phyloP scores from a whole-genome alignment of 2,113 vertebrate genomes.

The Pardalotus punctatus region DNA sequence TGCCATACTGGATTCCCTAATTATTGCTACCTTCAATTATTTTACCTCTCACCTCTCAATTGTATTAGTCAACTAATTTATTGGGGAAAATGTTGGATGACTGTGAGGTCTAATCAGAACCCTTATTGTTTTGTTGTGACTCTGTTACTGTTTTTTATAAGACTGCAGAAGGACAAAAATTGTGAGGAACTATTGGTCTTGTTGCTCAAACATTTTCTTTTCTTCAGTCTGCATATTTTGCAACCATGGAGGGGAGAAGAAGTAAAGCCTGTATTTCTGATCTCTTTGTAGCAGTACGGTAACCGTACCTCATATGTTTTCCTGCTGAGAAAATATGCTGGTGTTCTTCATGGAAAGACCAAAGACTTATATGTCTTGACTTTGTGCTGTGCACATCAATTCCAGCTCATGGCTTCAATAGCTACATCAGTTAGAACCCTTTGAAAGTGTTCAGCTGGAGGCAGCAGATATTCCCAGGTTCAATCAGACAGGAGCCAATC shows the following conservation, averaged over 20 bases:
- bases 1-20: not conserved
- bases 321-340: constrained; percentile 12
- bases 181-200: not conserved
- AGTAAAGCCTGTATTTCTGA: not conserved
- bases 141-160: not conserved
- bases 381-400: constrained; percentile 11
- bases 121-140: not conserved
- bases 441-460: constrained; percentile 40
- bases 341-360: constrained; percentile 10
- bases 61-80: not conserved
- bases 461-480: constrained; percentile 33
- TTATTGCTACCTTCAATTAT: not conserved
- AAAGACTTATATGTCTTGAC: constrained; percentile 18
- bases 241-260: not conserved
- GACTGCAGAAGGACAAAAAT: not conserved
- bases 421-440: not conserved
- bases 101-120: not conserved
- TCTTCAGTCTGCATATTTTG: not conserved
- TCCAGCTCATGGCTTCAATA: constrained; percentile 27
- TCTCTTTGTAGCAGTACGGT: not conserved
- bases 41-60: not conserved
- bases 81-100: not conserved
- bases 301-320: not conserved
- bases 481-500: not conserved
- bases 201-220: not conserved